Conservation (phyloP, 2,797 vertebrate genomes). For the Neopelma chrysocephalum region DNA sequence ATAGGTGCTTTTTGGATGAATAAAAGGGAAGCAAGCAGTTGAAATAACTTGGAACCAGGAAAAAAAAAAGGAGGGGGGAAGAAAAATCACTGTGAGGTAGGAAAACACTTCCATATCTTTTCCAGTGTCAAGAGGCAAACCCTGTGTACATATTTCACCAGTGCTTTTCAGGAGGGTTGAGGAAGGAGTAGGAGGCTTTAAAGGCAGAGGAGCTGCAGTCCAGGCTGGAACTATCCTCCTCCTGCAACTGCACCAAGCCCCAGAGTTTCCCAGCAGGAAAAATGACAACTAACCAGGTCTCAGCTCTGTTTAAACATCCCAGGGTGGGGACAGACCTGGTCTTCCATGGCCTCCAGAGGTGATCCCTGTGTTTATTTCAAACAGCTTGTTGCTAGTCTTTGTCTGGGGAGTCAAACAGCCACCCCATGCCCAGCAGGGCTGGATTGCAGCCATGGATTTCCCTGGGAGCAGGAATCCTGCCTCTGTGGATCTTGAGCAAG, state of each 20-base stretch:
- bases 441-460: not conserved
- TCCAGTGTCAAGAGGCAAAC: not conserved
- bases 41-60: not conserved
- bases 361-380: not conserved
- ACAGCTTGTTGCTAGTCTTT: not conserved
- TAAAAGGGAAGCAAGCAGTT: not conserved
- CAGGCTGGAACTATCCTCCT: not conserved
- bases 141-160: accelerated
- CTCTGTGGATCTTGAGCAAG: not conserved
- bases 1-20: not conserved
- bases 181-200: not conserved
- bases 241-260: not conserved
- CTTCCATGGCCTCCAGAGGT: not conserved
- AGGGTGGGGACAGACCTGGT: not conserved
- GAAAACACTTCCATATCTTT: not conserved
- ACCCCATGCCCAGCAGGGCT: not conserved
- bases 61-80: not conserved
- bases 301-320: not conserved
- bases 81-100: no score
- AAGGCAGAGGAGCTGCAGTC: not conserved
- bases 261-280: not conserved
- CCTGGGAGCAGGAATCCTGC: not conserved
- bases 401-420: not conserved
- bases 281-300: not conserved
- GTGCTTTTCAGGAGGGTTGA: not conserved